Conservation (phyloP, 2,797 vertebrate genomes). For the Atherinosoma microstoma region DNA sequence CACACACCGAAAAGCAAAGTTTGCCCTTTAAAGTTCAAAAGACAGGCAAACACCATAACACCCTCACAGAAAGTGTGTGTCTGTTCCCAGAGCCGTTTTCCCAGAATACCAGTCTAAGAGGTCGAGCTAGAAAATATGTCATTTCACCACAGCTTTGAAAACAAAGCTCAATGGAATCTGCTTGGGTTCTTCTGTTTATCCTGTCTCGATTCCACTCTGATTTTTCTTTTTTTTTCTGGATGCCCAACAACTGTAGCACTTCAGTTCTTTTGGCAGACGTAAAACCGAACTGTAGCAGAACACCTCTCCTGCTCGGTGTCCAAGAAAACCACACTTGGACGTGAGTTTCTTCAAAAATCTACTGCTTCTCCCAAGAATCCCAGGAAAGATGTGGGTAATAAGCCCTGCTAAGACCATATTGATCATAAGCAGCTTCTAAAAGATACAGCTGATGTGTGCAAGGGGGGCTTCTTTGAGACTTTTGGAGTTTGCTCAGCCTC, state of each 20-base stretch:
- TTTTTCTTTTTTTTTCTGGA: slow-evolving; percentile 42
- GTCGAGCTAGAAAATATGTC: slow-evolving; percentile 63
- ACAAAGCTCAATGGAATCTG: slow-evolving; percentile 75
- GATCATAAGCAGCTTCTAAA: background rate
- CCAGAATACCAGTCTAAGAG: slow-evolving; percentile 68
- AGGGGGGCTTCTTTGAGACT: background rate
- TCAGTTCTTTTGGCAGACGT: slow-evolving; percentile 15
- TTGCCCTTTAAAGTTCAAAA: slow-evolving; percentile 25
- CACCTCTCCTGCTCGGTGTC: slow-evolving; percentile 5
- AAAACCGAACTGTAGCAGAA: slow-evolving; percentile 35
- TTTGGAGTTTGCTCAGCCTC: slow-evolving; percentile 21
- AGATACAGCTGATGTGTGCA: background rate
- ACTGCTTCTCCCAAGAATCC: background rate
- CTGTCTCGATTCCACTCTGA: slow-evolving; percentile 53
- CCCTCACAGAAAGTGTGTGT: slow-evolving; percentile 30
- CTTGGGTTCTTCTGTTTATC: slow-evolving; percentile 62
- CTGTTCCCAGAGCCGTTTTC: slow-evolving; percentile 60
- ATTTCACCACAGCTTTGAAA: slow-evolving; percentile 76
- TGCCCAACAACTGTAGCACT: slow-evolving; percentile 45
- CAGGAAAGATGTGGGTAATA: slow-evolving; percentile 1
- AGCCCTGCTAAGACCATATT: background rate
- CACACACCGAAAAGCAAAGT: slow-evolving; percentile 19
- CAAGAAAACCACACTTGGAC: slow-evolving; percentile 33
- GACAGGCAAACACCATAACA: slow-evolving; percentile 42
- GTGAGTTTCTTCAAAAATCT: slow-evolving; percentile 6